Base-by-base conservation (phyloP, 2,113 vertebrate genomes). In the Chamaea fasciata region DNA sequence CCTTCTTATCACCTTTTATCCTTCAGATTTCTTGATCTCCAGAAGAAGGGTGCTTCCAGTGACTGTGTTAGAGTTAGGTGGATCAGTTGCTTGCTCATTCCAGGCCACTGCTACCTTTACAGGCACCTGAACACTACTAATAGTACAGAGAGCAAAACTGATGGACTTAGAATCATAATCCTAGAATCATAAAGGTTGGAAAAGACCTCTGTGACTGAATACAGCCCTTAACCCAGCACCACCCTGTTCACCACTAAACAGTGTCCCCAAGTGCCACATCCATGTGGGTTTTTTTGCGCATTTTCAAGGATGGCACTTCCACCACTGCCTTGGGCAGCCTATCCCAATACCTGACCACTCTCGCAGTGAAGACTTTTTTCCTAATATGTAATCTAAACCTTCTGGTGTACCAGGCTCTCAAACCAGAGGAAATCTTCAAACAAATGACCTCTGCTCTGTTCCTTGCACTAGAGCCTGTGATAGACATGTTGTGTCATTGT, bases 121-220 rank as follows among this genome's bases (percentile, higher is more conserved):
- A 78, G 23, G 3, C 15, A 42, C 33, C 65, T 83, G 23, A 75
- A 49, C 5, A 57, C 7, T 49, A 41, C 41, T 17, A 7, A 26
- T 62, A 33, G 3, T 9, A 22, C 2, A 11, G 41, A 57, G 39
- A 89, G 10, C 24, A 83, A 80, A 89, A 62, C 0, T 17, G n/a
- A 37, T 46, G 11, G 15, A 42, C 22, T 52, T 56, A 12, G 24
- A 60, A 60, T n/a, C 22, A 42, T 24, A 50, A 80, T 23, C 28
- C 15, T 28, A 24, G 23, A 65, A n/a, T 60, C 23, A n/a, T 12
- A 12, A 11, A 46, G n/a, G 9, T 22, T 60, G 39, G 30, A 53
- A 46, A 60, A 46, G 11, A 47, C 13, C 16, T 60, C 16, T 68
- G 2, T 14, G 13, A 53, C 1, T 0, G 0, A 53, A 28, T 26